A percentile compares a stretch with the other conserved stretches of the same genome.
Conservation (phyloP, 1,140 invertebrate species). For the Brachionus rotundiformis region DNA sequence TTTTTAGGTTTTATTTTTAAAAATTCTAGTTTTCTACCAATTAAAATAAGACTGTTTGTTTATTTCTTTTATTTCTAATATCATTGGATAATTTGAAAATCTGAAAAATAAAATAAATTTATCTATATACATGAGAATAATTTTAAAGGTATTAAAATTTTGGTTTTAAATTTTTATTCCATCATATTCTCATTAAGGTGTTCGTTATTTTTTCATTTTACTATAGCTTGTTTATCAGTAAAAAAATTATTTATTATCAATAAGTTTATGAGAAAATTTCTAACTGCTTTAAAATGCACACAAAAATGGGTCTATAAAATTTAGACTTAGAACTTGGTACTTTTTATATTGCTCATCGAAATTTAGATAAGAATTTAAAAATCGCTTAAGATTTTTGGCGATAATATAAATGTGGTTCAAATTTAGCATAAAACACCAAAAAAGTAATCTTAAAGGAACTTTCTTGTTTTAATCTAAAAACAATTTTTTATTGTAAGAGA, state of each 20-base stretch:
- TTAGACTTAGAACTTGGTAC: slow-evolving; percentile 45
- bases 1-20: background rate
- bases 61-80: background rate
- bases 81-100: background rate
- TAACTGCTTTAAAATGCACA: slow-evolving; percentile 2
- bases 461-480: background rate
- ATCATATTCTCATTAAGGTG: background rate
- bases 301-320: slow-evolving; percentile 6
- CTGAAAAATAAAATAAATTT: background rate
- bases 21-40: background rate
- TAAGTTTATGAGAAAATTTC: slow-evolving; percentile 9
- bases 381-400: background rate
- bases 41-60: background rate
- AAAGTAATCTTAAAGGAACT: background rate
- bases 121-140: background rate
- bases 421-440: background rate
- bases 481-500: background rate
- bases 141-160: background rate
- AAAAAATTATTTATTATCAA: background rate
- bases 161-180: background rate
- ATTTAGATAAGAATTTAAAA: background rate
- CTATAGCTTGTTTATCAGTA: background rate
- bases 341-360: background rate
- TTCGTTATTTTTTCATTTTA: background rate
- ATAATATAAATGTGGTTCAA: slow-evolving; percentile 6